Conservation (phyloP, 2,888 invertebrate species). For the Physocephala rufipes region DNA sequence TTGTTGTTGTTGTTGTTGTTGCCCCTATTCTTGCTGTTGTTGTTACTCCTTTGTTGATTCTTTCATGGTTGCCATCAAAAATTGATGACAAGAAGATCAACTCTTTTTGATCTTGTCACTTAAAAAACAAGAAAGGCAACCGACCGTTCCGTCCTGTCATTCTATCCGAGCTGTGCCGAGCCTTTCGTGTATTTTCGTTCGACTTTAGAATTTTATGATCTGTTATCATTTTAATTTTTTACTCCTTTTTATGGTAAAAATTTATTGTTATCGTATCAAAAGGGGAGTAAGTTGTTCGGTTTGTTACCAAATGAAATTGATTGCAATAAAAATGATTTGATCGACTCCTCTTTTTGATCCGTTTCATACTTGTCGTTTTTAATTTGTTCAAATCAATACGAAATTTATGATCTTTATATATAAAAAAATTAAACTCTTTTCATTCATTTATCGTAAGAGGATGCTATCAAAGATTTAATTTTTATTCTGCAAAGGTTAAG, state of each 20-base stretch:
- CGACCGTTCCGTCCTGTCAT: too few relatives aligned
- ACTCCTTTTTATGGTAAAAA: conserved; percentile 23
- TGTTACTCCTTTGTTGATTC: background rate
- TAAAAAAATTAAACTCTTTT: too few relatives aligned
- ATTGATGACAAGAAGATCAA: background rate
- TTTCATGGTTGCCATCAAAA: background rate
- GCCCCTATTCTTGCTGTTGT: background rate
- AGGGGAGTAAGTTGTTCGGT: too few relatives aligned
- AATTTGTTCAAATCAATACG: too few relatives aligned
- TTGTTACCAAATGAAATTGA: background rate
- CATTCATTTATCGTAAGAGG: too few relatives aligned
- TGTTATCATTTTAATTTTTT: conserved; percentile 49
- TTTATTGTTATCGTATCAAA: background rate
- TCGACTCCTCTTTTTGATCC: too few relatives aligned
- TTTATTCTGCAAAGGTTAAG: too few relatives aligned
- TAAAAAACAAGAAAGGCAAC: conserved; percentile 21
- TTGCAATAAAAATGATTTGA: too few relatives aligned
- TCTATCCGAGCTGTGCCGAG: too few relatives aligned
- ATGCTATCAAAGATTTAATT: too few relatives aligned
- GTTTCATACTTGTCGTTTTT: too few relatives aligned
- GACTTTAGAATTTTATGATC: conserved; percentile 48
- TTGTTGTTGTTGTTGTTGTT: background rate
- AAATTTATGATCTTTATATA: too few relatives aligned
- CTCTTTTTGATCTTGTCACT: conserved; percentile 36
- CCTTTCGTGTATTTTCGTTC: conserved; percentile 43